Percentiles rank a stretch among this genome's conserved stretches.
Conservation (phyloP, 2,797 vertebrate genomes). For the Emydoidea blandingii region DNA sequence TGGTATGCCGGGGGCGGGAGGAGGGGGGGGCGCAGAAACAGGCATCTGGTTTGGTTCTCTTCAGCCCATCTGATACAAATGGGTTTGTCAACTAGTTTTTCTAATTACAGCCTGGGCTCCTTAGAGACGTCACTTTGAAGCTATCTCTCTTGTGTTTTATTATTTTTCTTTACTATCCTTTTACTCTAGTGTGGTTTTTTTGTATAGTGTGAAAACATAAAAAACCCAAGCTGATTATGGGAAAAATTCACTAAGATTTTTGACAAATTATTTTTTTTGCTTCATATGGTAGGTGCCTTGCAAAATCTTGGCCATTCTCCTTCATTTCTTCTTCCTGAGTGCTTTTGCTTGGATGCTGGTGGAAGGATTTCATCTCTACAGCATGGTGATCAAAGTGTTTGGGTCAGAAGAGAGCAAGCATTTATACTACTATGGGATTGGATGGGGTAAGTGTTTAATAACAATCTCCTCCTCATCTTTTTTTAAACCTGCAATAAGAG, state of each 20-base stretch:
- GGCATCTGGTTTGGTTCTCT: neutral
- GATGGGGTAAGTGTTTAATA: conserved; percentile 89
- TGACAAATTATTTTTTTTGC: neutral
- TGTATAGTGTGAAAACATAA: neutral
- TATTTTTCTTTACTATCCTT: neutral
- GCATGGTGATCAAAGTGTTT: conserved; percentile 98
- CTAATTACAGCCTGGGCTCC: neutral
- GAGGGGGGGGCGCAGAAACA: neutral
- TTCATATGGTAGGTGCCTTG: conserved; percentile 86
- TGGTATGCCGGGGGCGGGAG: fast-evolving
- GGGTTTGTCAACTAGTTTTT: neutral
- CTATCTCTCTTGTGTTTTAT: neutral
- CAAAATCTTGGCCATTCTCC: conserved; percentile 91
- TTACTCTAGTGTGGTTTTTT: neutral
- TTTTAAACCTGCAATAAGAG: neutral
- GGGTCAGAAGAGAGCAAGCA: conserved; percentile 96
- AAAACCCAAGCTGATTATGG: neutral
- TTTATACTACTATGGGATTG: conserved; percentile 94
- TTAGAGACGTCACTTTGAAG: conserved; percentile 11
- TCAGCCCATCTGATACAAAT: neutral
- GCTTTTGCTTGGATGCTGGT: conserved; percentile 98
- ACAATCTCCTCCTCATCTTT: conserved; percentile 3
- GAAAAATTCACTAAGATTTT: neutral
- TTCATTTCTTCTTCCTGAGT: conserved; percentile 97
- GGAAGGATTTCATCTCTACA: conserved; percentile 98